Conservation (phyloP, 2,797 vertebrate species). For the Rallus crepitans region DNA sequence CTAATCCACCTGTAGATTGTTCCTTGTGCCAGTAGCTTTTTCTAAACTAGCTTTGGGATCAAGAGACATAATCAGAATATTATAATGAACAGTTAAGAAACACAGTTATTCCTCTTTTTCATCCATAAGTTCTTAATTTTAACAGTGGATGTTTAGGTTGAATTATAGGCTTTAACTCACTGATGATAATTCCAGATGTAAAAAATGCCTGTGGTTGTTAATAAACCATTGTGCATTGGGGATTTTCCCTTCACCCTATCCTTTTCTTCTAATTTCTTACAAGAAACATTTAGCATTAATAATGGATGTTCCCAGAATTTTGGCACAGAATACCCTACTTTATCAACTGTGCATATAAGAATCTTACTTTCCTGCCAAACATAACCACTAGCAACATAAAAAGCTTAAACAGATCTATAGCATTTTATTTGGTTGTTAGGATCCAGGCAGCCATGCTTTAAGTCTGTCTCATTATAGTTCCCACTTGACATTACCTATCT, state of each 20-base stretch:
- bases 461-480: background rate
- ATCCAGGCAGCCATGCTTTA: background rate
- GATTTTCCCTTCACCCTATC: background rate
- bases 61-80: background rate
- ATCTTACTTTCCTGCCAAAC: background rate
- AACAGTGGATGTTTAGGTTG: background rate
- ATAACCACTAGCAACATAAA: background rate
- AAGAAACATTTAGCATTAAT: background rate
- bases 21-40: background rate
- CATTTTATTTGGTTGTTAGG: slow-evolving; percentile 5
- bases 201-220: background rate
- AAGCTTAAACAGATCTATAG: background rate
- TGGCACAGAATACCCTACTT: background rate
- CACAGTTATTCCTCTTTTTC: background rate
- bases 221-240: background rate
- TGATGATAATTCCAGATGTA: background rate
- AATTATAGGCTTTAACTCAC: background rate
- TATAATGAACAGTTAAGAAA: background rate
- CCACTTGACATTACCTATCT: slow-evolving; percentile 7
- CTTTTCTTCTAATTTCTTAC: background rate
- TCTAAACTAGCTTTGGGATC: background rate
- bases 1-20: background rate
- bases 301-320: background rate
- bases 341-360: background rate
- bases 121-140: background rate